Percentiles rank a stretch among this genome's conserved stretches.
phyloP scores from a whole-genome alignment of 2,113 vertebrate genomes.

The Gymnocephalus cernua region DNA sequence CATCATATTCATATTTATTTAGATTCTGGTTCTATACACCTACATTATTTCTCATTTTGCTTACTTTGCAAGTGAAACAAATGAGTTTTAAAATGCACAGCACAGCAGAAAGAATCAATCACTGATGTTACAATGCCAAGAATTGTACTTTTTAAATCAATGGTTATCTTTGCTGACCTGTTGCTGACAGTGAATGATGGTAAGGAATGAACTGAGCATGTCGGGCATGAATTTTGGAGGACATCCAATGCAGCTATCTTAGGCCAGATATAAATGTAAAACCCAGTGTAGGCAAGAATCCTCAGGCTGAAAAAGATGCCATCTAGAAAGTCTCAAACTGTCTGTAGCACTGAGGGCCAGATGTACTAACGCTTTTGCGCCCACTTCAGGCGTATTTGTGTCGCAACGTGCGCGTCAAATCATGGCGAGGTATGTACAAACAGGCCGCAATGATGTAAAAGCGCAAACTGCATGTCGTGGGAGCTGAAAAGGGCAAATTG shows the following conservation, averaged over 20 bases:
- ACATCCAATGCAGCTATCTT: slow-evolving; percentile 30
- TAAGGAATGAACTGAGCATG: slow-evolving; percentile 50
- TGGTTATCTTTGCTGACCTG: slow-evolving; percentile 61
- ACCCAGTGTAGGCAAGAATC: slow-evolving; percentile 29
- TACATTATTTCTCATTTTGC: slow-evolving; percentile 20
- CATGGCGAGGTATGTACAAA: no score
- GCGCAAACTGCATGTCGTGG: no score
- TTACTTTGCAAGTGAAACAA: slow-evolving; percentile 43
- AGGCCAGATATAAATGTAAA: slow-evolving; percentile 39
- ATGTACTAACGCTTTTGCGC: no score
- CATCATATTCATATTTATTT: slow-evolving; percentile 6
- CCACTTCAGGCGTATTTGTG: no score
- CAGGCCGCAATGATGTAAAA: no score
- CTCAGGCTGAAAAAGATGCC: slow-evolving; percentile 21
- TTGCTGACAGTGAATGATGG: slow-evolving; percentile 57
- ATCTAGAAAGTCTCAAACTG: slow-evolving; percentile 22
- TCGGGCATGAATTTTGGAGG: slow-evolving; percentile 69
- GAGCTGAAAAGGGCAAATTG: no score
- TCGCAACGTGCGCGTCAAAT: no score
- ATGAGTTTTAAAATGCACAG: slow-evolving; percentile 50
- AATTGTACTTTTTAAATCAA: slow-evolving; percentile 48
- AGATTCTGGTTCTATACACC: slow-evolving; percentile 10
- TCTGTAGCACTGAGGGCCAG: not conserved
- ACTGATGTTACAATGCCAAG: slow-evolving; percentile 39
- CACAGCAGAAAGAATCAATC: slow-evolving; percentile 62